Percentiles rank a stretch among this genome's conserved stretches.
Conservation (phyloP, 2,797 vertebrate genomes). For the Clarias laeviceps region DNA sequence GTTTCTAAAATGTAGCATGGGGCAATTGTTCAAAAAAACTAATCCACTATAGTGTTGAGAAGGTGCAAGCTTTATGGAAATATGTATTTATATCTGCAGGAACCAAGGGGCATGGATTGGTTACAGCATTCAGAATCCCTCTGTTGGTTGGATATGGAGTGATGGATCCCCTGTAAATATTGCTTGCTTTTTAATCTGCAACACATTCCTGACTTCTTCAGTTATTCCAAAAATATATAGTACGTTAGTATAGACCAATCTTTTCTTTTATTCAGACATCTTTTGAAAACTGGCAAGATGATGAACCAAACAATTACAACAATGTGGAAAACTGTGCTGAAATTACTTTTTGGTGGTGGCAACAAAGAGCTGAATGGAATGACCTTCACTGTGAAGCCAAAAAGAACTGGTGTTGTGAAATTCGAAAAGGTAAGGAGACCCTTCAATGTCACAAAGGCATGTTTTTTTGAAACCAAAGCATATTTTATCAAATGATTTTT, state of each 20-base stretch:
- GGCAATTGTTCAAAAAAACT: neutral
- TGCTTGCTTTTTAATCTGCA: neutral
- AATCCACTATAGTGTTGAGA: neutral
- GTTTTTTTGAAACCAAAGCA: neutral
- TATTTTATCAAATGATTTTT: neutral
- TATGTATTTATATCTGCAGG: constrained; percentile 40
- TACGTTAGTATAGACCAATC: neutral
- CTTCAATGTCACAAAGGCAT: neutral
- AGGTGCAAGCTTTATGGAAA: neutral
- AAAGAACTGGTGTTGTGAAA: constrained; percentile 89
- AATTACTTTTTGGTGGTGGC: constrained; percentile 59
- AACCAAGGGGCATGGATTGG: constrained; percentile 83
- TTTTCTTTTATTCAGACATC: constrained; percentile 71
- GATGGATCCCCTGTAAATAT: constrained; percentile 87
- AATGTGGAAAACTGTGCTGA: constrained; percentile 84
- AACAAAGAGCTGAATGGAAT: constrained; percentile 78
- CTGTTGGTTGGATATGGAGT: constrained; percentile 84
- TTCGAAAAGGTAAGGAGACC: constrained; percentile 81
- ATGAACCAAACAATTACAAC: constrained; percentile 92
- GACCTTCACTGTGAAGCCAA: constrained; percentile 84
- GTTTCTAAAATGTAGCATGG: neutral
- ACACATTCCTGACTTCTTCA: neutral
- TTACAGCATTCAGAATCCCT: constrained; percentile 77
- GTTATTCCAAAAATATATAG: neutral
- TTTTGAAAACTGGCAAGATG: constrained; percentile 86